Conservation (phyloP, 2,797 vertebrate genomes). For the Cirrhinus mrigala region DNA sequence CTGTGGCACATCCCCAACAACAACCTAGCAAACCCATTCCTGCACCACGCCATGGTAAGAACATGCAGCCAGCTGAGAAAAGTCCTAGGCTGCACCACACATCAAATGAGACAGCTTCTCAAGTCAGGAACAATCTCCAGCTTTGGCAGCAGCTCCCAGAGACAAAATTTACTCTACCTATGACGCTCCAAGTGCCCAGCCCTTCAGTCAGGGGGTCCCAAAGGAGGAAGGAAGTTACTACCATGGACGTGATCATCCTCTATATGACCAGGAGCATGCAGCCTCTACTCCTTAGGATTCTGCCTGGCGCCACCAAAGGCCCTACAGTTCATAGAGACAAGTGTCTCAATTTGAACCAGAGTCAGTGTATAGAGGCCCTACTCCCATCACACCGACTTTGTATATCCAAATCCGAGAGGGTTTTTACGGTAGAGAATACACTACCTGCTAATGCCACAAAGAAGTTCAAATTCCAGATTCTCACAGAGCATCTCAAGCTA, state of each 20-base stretch:
- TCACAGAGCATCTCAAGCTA: background rate
- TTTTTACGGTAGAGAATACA: background rate
- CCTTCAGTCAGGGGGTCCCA: background rate
- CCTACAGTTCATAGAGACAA: background rate
- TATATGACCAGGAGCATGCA: background rate
- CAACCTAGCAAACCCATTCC: background rate
- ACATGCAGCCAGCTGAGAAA: background rate
- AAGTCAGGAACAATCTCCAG: background rate
- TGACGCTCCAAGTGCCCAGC: background rate
- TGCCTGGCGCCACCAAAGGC: background rate
- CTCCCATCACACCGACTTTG: background rate
- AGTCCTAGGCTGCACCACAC: too few relatives aligned
- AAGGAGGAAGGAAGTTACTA: background rate
- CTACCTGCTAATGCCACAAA: background rate
- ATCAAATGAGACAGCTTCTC: background rate
- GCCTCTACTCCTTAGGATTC: background rate
- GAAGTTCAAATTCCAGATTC: background rate
- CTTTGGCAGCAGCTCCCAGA: too few relatives aligned
- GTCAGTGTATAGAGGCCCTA: background rate
- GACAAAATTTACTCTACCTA: too few relatives aligned
- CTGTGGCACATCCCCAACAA: background rate
- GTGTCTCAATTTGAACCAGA: background rate
- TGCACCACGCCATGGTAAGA: background rate
- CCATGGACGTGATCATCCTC: background rate
- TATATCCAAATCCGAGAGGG: background rate